Evolutionary conservation across 37 sponge, comb jelly and placozoan genomes (phyloP), one percentile per base, ranked within the genome.

Genomic region (Chondrilla cf. caribensis): DNA sequence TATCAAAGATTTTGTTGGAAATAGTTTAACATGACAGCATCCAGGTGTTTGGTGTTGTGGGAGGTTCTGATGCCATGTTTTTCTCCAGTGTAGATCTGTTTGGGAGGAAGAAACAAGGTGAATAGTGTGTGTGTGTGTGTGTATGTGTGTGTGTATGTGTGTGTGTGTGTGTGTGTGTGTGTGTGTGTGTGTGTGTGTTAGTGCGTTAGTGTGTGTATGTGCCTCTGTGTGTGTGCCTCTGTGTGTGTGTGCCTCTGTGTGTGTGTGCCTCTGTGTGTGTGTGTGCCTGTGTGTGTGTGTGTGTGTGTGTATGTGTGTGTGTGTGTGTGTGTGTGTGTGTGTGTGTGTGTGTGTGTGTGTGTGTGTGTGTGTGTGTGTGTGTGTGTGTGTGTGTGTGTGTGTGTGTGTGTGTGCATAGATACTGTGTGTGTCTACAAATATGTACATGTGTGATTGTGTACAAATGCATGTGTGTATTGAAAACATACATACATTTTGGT

Each of bases 1-100:
- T 11, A 47, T 29, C 4, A 29, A 28, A 73, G 41, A 6, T 73
- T 73, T 1, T 73, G 44, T 7, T 39, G 25, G 43, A 91, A 82
- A 59, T 84, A 91, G 18, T 55, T 18, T 15, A 91, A 59, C 4
- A 87, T 67, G 54, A 87, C 84, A 11, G 85, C 91, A 24, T 87
- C 87, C 51, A 82, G 83, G 87, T 91, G 91, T 18, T 33, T 60
- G 8, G 80, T 77, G 35, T 41, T 58, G 35, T 58, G 28, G 51
- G 60, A 51, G 19, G 79, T 60, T 4, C 85, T 32, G 40, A 91
- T 47, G 0, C 91, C 91, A 41, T 91, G 91, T 18, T 85, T 55
- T 79, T 91, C 91, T 22, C 90, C 84, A 43, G 82, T 79, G 86
- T 84, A 90, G 41, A 59, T 37, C 81, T 80, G 44, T 19, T n/a